Percentiles rank a stretch among this genome's conserved stretches.
Conservation (phyloP, 2,797 vertebrate genomes). For the Pristis pectinata region DNA sequence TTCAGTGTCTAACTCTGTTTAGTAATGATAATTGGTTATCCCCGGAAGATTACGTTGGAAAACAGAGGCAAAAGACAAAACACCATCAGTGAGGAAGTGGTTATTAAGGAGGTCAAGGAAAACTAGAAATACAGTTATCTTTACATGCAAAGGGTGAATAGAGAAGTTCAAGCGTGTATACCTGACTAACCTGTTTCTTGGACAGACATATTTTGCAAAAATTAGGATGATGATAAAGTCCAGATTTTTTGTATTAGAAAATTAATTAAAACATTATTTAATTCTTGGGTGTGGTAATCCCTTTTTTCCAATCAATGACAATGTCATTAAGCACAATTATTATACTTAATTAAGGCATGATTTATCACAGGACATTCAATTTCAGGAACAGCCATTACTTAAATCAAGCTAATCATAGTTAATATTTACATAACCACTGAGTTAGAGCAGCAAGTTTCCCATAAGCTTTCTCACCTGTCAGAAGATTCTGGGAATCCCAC, state of each 20-base stretch:
- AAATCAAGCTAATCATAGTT: constrained; percentile 32
- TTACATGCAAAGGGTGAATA: neutral
- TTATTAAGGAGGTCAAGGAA: neutral
- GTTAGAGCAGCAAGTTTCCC: constrained; percentile 4
- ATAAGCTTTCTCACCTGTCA: constrained; percentile 11
- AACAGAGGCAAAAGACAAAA: neutral
- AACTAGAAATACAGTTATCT: neutral
- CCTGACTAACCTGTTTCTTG: neutral
- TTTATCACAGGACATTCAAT: constrained; percentile 4
- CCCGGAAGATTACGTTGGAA: neutral
- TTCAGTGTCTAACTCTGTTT: neutral
- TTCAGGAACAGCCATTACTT: constrained; percentile 19
- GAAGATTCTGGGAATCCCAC: constrained; percentile 1
- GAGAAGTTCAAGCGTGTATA: neutral
- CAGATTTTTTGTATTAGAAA: too few relatives aligned
- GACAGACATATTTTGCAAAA: neutral
- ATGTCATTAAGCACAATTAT: neutral
- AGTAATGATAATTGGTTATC: neutral
- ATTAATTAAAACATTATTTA: neutral
- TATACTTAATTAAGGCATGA: neutral
- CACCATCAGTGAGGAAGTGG: neutral
- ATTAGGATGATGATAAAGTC: neutral
- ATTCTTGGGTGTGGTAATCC: neutral
- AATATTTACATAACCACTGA: constrained; percentile 29
- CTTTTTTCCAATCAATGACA: neutral